phyloP scores from a whole-genome alignment of 2,888 invertebrate species.

The Metacarcinus magister region DNA sequence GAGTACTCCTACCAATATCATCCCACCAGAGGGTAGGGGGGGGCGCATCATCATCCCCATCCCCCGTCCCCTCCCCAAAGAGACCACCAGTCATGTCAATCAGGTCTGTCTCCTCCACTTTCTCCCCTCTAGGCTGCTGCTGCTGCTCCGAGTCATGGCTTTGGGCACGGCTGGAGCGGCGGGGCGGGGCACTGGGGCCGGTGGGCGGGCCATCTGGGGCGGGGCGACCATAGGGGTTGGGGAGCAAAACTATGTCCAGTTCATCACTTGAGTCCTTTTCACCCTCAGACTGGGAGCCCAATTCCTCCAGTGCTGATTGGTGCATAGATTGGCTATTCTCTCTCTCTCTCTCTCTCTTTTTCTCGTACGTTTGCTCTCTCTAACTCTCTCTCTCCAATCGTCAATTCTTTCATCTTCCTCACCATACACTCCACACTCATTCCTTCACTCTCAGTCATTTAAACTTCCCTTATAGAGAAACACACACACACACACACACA shows the following conservation, averaged over 20 bases:
- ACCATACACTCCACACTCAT: background rate
- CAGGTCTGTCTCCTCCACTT: conserved; percentile 43
- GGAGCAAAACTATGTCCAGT: conserved; percentile 54
- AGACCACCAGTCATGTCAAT: conserved; percentile 68
- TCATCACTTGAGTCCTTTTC: conserved; percentile 45
- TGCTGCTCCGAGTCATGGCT: background rate
- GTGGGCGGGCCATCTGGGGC: conserved; percentile 68
- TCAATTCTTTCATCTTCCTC: background rate
- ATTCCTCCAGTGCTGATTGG: background rate
- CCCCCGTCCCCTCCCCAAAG: conserved; percentile 68
- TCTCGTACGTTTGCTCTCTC: background rate
- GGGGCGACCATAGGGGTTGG: conserved; percentile 59
- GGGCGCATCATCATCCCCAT: conserved; percentile 73
- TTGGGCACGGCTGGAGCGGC: conserved; percentile 57
- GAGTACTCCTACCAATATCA: conserved; percentile 73
- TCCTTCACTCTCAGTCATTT: background rate
- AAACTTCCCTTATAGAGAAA: background rate
- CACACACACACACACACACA: too few relatives aligned
- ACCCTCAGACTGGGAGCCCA: conserved; percentile 18
- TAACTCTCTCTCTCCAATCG: background rate
- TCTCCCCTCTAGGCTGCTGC: background rate
- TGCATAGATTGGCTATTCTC: background rate
- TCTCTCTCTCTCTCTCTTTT: conserved; percentile 5
- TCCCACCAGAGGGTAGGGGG: conserved; percentile 80
- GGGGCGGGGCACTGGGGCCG: conserved; percentile 69